A percentile compares a stretch with the other conserved stretches of the same genome.
Conservation (phyloP, 2,113 vertebrate genomes). For the Pardalotus punctatus region DNA sequence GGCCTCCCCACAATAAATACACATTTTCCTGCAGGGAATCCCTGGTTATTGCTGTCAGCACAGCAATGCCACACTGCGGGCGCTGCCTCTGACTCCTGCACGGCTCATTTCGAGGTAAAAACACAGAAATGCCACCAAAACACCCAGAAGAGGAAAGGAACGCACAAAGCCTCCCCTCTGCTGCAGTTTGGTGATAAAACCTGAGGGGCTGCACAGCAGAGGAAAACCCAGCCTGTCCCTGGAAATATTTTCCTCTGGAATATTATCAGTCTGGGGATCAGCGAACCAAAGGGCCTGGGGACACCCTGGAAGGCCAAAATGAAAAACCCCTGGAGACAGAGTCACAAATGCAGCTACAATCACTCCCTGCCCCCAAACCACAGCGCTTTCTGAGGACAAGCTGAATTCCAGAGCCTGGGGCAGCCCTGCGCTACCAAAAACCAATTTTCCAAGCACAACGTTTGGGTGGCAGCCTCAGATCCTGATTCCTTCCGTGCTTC, state of each 20-base stretch:
- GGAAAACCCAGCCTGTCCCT: background rate
- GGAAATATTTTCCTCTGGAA: background rate
- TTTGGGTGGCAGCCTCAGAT: background rate
- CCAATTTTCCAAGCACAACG: background rate
- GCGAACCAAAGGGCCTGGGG: background rate
- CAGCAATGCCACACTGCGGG: background rate
- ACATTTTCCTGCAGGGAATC: background rate
- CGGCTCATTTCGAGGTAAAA: background rate
- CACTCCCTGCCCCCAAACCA: rapidly evolving
- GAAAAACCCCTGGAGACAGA: background rate
- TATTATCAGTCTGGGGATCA: background rate
- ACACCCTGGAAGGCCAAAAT: background rate
- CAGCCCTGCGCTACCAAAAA: background rate
- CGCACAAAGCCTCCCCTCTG: background rate
- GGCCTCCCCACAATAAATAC: background rate
- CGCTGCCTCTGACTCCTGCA: background rate
- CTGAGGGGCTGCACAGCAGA: background rate
- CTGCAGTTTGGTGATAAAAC: background rate
- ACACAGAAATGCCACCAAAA: background rate
- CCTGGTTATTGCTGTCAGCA: background rate
- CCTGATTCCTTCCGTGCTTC: background rate
- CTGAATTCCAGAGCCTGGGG: background rate
- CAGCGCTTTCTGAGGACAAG: background rate
- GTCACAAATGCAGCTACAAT: rapidly evolving
- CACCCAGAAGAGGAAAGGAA: background rate